Evolutionary conservation across 2,888 invertebrate genomes (phyloP).

Genomic region (Drosophila infuscata): DNA sequence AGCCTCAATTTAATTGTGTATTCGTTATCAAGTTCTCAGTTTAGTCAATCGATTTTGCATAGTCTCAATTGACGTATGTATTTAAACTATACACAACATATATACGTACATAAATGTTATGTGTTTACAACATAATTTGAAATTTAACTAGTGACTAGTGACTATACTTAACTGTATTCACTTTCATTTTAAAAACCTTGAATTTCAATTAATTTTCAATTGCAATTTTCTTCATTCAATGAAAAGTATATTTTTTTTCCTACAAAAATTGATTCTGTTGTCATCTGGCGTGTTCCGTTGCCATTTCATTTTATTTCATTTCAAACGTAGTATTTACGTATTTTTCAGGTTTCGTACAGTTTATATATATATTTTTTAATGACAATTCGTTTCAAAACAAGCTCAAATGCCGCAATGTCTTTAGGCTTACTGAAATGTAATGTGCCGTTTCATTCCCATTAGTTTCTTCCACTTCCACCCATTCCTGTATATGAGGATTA

Average conservation of each 20-base stretch:
- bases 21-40: constrained; percentile 2
- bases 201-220: constrained; percentile 7
- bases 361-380: too few species aligned
- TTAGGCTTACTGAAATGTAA: not conserved
- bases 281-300: constrained; percentile 3
- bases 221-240: not conserved
- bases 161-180: not conserved
- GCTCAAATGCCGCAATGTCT: not conserved
- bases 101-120: not conserved
- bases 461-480: not conserved
- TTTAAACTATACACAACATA: not conserved
- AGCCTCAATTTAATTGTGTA: constrained; percentile 17
- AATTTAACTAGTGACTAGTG: not conserved
- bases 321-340: not conserved
- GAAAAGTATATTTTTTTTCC: not conserved
- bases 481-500: not conserved
- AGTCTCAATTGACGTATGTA: not conserved
- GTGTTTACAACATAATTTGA: constrained; percentile 1
- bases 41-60: not conserved
- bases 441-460: not conserved
- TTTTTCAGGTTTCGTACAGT: not conserved
- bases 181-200: constrained; percentile 4
- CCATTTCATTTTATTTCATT: constrained; percentile 8
- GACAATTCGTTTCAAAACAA: too few species aligned
- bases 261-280: not conserved